Evolutionary conservation across 2,888 invertebrate species (phyloP).

Genomic region (Strigamia maritima): DNA sequence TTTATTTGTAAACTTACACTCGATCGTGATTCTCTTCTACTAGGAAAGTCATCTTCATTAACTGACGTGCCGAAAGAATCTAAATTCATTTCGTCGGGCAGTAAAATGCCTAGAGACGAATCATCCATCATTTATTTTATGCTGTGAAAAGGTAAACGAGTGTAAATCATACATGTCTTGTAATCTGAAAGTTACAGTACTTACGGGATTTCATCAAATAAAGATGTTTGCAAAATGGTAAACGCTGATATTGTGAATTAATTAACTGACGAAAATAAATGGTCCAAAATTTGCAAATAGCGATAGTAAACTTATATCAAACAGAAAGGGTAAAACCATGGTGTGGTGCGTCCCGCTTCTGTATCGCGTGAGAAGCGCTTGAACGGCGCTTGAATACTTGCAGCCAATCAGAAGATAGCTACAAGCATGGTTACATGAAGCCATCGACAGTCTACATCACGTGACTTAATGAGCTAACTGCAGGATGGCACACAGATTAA

Average conservation of each 20-base stretch:
- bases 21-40: background rate
- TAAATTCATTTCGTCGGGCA: background rate
- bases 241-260: background rate
- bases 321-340: background rate
- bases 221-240: too few relatives aligned
- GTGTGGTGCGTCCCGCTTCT: too few relatives aligned
- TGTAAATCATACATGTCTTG: background rate
- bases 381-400: too few relatives aligned
- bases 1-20: background rate
- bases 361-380: too few relatives aligned
- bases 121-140: background rate
- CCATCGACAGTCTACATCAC: too few relatives aligned
- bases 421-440: too few relatives aligned
- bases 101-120: background rate
- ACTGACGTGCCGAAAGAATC: background rate
- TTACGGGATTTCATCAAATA: too few relatives aligned
- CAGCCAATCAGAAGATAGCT: too few relatives aligned
- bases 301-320: background rate
- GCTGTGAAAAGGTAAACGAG: background rate
- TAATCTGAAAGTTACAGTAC: too few relatives aligned
- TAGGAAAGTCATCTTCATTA: background rate
- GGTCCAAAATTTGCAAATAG: too few relatives aligned
- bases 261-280: background rate
- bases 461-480: too few relatives aligned
- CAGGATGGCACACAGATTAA: too few relatives aligned